phyloP scores from a whole-genome alignment of 2,113 vertebrate species.

The Stomatorhinus ivindoensis region DNA sequence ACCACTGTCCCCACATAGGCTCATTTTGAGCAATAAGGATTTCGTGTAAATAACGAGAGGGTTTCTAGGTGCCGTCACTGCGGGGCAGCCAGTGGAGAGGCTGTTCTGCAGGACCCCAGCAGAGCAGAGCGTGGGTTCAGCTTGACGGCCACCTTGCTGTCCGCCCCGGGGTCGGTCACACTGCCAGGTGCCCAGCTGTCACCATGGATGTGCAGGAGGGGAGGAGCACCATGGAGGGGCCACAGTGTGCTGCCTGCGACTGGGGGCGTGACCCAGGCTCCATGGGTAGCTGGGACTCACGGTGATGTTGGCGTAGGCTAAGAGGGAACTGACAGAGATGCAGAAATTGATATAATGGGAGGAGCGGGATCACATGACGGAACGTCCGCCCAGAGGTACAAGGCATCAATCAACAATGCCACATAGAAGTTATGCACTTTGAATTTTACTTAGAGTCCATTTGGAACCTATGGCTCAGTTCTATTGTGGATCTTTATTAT shows the following conservation, averaged over 20 bases:
- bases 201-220: neutral
- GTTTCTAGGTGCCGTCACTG: neutral
- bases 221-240: neutral
- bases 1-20: neutral
- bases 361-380: neutral
- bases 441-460: neutral
- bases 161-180: neutral
- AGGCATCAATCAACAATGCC: neutral
- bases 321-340: neutral
- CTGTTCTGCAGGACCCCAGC: neutral
- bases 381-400: neutral
- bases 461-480: neutral
- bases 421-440: neutral
- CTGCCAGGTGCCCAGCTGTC: neutral
- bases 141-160: neutral
- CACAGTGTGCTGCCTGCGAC: neutral
- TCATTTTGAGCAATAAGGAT: neutral
- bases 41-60: neutral
- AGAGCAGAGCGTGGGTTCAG: neutral
- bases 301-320: neutral
- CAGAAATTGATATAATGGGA: neutral
- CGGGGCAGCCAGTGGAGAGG: neutral
- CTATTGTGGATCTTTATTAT: neutral
- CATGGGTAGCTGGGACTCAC: neutral
- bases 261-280: neutral